Evolutionary conservation across 2,113 vertebrate species (phyloP).

Genomic region (Hyaena hyaena): DNA sequence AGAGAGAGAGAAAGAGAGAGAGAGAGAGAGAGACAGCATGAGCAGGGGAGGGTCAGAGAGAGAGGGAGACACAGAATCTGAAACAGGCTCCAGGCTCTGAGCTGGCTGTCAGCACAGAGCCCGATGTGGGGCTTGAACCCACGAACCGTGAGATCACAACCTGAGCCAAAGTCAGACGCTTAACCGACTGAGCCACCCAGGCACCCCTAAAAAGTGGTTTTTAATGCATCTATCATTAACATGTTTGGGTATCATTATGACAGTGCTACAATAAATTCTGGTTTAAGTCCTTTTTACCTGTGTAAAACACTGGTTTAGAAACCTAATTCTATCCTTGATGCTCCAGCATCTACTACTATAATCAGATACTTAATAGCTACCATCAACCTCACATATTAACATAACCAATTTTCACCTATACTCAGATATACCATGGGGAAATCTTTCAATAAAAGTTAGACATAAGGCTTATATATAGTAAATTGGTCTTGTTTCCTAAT

Average conservation of each 20-base stretch:
- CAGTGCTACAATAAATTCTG: not conserved
- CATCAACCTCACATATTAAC: not conserved
- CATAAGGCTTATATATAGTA: not conserved
- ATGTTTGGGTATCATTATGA: not conserved
- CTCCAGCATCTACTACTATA: not conserved
- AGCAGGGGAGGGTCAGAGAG: no score
- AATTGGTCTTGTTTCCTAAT: not conserved
- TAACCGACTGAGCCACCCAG: no score
- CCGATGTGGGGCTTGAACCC: no score
- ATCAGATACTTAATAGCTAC: not conserved
- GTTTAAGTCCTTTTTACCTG: not conserved
- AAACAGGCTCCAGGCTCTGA: no score
- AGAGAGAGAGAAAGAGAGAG: no score
- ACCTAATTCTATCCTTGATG: not conserved
- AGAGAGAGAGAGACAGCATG: no score
- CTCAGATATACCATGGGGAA: not conserved
- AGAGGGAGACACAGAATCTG: no score
- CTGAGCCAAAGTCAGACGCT: no score
- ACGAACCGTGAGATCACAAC: no score
- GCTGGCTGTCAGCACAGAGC: no score
- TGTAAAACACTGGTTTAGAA: slow-evolving; percentile 22
- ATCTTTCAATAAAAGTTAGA: not conserved
- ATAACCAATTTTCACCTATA: not conserved
- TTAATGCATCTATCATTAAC: not conserved
- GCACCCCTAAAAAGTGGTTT: no score